Evolutionary conservation across 2,888 invertebrate species (phyloP), one percentile per base, ranked within the genome.

Genomic region (Neoitamus cyanurus): DNA sequence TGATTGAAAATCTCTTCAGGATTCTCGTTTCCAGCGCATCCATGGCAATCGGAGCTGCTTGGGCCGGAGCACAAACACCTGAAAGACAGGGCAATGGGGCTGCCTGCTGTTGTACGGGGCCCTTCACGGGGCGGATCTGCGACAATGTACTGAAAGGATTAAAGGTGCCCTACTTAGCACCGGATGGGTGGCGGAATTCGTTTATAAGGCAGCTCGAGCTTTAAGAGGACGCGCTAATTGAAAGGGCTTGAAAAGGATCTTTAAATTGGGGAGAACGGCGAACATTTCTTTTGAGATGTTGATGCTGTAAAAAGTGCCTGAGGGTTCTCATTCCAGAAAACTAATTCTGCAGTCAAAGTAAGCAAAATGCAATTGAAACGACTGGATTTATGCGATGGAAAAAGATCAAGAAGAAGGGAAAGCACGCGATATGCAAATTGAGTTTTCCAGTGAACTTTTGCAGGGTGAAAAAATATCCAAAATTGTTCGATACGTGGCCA

Each of bases 1-100:
- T 85, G 85, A 85, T 85, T 85, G 85, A 85, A 85, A 85, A 85
- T 83, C 83, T 83, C 83, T 83, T 85, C 84, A 84, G 82, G 84
- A 82, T 70, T 85, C 82, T 46, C 46, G 15, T 72, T 37, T 69
- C 36, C 37, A n/a, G 70, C 69, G 69, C 31, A 48, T 58, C 78
- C 30, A 48, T 78, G 48, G 78, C 46, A 78, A 78, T 48, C 13
- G 46, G 48, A 34, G 31, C 36, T 75, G 1, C 37, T 37, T 20
- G 30, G 69, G 37, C 7, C 58, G 1, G 13, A 15, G 28, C 28
- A 46, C 42, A 42, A 28, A 46, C 77, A 77, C 77, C 77, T 77
- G 46, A 58, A 58, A 58, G 58, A 58, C 20, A 20, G 58, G 25
- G n/a, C n/a, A n/a, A n/a, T n/a, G n/a, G n/a, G n/a, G n/a, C n/a